phyloP scores from a whole-genome alignment of 2,797 vertebrate species.

The Coregonus sp. region DNA sequence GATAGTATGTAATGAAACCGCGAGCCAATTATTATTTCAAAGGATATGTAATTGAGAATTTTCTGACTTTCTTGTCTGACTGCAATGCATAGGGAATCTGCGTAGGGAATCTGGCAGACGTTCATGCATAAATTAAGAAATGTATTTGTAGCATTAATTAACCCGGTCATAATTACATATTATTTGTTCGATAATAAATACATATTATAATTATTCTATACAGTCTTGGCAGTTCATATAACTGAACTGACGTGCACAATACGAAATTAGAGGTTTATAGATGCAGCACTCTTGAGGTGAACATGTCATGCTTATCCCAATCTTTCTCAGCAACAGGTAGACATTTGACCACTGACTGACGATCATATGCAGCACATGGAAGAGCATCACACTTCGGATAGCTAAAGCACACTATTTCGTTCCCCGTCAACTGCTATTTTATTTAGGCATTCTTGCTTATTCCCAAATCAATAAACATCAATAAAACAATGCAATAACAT shows the following conservation, averaged over 20 bases:
- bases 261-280: not conserved
- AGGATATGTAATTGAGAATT: conserved; percentile 11
- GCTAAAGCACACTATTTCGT: not conserved
- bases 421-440: not conserved
- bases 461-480: not conserved
- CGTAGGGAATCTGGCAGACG: not conserved
- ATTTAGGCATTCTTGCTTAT: not conserved
- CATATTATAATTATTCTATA: not conserved
- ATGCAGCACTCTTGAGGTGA: not conserved
- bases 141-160: not conserved
- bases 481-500: not conserved
- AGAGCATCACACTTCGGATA: not conserved
- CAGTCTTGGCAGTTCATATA: not conserved
- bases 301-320: not conserved
- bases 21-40: conserved; percentile 24
- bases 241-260: not conserved
- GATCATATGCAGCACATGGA: not conserved
- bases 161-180: not conserved
- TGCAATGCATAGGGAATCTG: not conserved
- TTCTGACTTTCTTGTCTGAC: not conserved
- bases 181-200: not conserved
- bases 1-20: conserved; percentile 21
- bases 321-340: conserved; percentile 9
- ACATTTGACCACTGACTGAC: not conserved
- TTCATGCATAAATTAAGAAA: not conserved